phyloP scores from a whole-genome alignment of 2,113 vertebrate species.

The Dryoscopus gambensis region DNA sequence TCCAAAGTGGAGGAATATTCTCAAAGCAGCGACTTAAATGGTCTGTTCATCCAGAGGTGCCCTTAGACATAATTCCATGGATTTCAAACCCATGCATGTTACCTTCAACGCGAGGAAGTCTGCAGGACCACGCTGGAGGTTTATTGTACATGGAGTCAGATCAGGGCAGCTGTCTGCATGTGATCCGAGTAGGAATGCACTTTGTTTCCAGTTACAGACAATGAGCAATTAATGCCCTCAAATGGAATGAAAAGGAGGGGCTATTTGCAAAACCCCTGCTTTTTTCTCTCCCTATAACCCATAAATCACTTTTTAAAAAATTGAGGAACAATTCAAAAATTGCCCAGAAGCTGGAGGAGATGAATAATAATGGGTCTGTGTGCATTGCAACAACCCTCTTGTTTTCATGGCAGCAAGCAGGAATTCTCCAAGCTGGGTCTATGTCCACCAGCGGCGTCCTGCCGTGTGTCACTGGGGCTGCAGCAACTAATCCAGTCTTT shows the following conservation, averaged over 20 bases:
- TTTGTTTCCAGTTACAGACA: conserved; percentile 57
- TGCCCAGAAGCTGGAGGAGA: conserved; percentile 33
- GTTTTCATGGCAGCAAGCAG: not conserved
- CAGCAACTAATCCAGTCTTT: not conserved
- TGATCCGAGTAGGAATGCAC: not conserved
- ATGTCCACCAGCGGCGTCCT: not conserved
- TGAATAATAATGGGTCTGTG: not conserved
- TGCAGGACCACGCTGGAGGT: not conserved
- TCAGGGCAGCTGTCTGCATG: conserved; percentile 33
- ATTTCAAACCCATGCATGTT: not conserved
- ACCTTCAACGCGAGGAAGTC: not conserved
- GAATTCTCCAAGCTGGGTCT: not conserved
- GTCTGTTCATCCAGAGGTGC: not conserved
- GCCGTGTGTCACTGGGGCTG: not conserved
- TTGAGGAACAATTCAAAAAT: not conserved
- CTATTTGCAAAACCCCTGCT: conserved; percentile 19
- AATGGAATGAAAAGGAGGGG: conserved; percentile 12
- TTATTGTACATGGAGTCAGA: not conserved
- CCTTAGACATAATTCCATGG: not conserved
- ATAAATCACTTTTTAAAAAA: conserved; percentile 15
- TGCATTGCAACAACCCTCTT: not conserved
- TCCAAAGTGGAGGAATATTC: not conserved
- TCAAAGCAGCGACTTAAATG: not conserved
- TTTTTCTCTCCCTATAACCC: not conserved
- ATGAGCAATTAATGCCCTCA: conserved; percentile 35